Base-by-base conservation (phyloP, 2,113 vertebrate genomes). In the Actenoides hombroni region DNA sequence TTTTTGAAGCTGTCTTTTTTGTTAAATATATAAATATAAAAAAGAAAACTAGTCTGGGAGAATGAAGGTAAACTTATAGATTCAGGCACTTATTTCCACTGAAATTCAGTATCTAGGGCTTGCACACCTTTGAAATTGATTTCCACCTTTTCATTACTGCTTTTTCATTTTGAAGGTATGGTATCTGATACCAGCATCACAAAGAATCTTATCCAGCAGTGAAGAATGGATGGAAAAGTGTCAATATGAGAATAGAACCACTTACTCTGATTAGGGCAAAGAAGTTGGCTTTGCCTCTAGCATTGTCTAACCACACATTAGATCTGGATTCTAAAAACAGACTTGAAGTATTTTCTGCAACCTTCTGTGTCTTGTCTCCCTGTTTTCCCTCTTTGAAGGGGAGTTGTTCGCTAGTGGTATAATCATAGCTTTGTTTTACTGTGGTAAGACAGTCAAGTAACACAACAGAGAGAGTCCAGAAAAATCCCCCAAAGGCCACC, bases 351-450 rank as follows among this genome's bases (percentile, higher is more conserved):
- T 80, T 75, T 85, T 83, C 28, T 70, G 29, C 31, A 13, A 26
- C 33, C 90, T 92, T 77, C 29, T 40, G 3, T 37, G 33, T 67
- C 82, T 71, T 65, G 13, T 64, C 31, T 93, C 17, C 40, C n/a
- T 83, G 5, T 77, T 95, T 92, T 44, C 61, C 46, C 69, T 80
- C 63, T 91, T 65, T 67, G n/a, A 80, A 93, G n/a, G 2, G 18
- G 17, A 91, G 49, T 48, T 87, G 49, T 93, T 96, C 80, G 59
- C 63, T 42, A 13, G 21, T 65, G 37, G 8, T 77, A 11, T 88
- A 95, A 94, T 92, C 68, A 80, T 63, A 91, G 75, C 67, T 92
- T 56, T 90, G 49, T 94, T 95, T 88, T 75, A 64, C 46, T 71
- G 42, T 78, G 39, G 71, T 48, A 48, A 83, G 54, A 46, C 83